phyloP scores from a whole-genome alignment of 2,888 invertebrate species.

The Cantharis nigra region DNA sequence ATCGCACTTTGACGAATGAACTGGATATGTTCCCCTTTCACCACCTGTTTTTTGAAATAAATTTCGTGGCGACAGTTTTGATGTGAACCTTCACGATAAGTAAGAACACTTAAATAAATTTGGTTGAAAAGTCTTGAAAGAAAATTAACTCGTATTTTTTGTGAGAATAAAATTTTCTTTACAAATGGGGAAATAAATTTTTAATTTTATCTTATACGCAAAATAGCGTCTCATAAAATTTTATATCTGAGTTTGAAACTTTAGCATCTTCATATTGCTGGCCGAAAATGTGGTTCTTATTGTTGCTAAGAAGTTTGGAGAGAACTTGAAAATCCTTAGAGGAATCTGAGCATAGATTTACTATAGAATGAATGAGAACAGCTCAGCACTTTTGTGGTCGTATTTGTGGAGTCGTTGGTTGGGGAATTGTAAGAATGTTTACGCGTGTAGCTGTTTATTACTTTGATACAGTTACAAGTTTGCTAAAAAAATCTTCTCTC shows the following conservation, averaged over 20 bases:
- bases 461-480: conserved; percentile 7
- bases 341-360: conserved; percentile 21
- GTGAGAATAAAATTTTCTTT: not conserved
- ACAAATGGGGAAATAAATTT: not conserved
- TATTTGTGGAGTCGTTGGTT: conserved; percentile 22
- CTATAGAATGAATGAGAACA: conserved; percentile 20
- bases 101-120: not conserved
- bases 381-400: conserved; percentile 25
- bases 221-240: not conserved
- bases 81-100: not conserved
- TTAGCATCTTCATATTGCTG: not conserved
- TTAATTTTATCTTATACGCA: not conserved
- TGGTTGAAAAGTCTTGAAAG: not conserved
- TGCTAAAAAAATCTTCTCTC: not conserved
- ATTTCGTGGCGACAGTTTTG: not conserved
- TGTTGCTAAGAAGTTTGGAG: not conserved
- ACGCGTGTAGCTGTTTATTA: conserved; percentile 29
- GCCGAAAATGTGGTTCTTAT: not conserved
- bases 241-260: not conserved
- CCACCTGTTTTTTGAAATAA: too few species aligned
- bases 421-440: conserved; percentile 25
- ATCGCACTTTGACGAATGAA: too few species aligned
- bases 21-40: too few species aligned
- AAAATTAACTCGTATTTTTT: not conserved
- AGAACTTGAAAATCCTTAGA: conserved; percentile 7